Evolutionary conservation across 2,888 invertebrate genomes (phyloP).

Genomic region (Sinodicranocentrus sp.): DNA sequence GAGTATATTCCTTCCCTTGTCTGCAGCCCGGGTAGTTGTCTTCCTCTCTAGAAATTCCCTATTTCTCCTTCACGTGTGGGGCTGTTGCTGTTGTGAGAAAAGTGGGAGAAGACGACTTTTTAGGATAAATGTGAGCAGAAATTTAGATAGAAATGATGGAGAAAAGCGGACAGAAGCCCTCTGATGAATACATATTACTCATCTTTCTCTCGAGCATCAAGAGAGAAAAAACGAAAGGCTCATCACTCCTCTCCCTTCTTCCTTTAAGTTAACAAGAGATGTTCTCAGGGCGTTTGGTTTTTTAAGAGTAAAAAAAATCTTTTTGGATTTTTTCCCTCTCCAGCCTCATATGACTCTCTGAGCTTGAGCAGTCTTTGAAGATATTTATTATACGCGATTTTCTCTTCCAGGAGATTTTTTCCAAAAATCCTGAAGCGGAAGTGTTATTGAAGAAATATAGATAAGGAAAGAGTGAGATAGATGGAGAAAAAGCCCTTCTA

Average conservation of each 20-base stretch:
- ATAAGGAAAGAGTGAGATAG: too few species aligned
- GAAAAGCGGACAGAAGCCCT: conserved; percentile 37
- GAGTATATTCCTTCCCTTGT: too few species aligned
- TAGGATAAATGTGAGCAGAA: conserved; percentile 31
- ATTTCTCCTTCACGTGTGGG: too few species aligned
- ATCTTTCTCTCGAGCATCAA: conserved; percentile 17
- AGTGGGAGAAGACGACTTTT: conserved; percentile 19
- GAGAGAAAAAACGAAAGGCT: not conserved
- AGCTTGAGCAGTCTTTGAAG: not conserved
- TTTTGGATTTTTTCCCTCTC: not conserved
- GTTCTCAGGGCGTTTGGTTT: too few species aligned
- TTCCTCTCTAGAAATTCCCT: too few species aligned
- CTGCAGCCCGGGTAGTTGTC: too few species aligned
- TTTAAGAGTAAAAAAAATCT: not conserved
- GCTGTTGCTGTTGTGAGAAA: conserved; percentile 23
- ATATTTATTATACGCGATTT: not conserved
- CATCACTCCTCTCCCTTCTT: not conserved
- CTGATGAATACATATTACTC: conserved; percentile 61
- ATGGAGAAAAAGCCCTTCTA: too few species aligned
- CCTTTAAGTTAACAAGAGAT: too few species aligned
- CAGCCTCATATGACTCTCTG: not conserved
- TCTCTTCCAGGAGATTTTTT: too few species aligned
- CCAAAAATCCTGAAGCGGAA: not conserved
- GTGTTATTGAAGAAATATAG: not conserved
- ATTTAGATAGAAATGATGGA: conserved; percentile 52